These are phyloP conservation scores for Drosophila melanica DNA, from an alignment of 1,140 invertebrate genomes.

Conservation along the genomic window DNA sequence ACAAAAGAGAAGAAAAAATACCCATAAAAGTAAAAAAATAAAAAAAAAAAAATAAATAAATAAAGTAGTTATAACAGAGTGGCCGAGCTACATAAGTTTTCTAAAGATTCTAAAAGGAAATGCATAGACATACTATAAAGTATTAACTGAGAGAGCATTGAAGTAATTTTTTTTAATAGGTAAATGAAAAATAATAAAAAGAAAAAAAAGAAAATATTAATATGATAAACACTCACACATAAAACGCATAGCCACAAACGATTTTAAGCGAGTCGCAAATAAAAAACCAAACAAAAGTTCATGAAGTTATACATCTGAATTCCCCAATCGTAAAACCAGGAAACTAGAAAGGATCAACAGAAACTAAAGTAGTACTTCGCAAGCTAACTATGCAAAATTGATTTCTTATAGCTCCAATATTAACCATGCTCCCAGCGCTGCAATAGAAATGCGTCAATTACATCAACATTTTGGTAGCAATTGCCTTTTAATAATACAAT, in stretches of 20 bases:
- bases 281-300: conserved; percentile 25
- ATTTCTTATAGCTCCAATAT: neutral
- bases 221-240: neutral
- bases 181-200: conserved; percentile 16
- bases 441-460: conserved; percentile 25
- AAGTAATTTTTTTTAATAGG: conserved; percentile 59
- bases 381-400: neutral
- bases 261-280: conserved; percentile 49
- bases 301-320: conserved; percentile 33
- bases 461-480: neutral
- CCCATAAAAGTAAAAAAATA: conserved; percentile 18
- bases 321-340: conserved; percentile 39
- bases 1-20: conserved; percentile 31
- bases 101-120: conserved; percentile 78
- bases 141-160: conserved; percentile 73
- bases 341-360: conserved; percentile 55
- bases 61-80: conserved; percentile 68
- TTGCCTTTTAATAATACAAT: neutral
- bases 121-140: conserved; percentile 67
- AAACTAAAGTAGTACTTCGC: neutral
- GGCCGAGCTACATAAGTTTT: conserved; percentile 78
- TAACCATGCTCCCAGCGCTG: neutral
- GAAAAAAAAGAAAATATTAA: conserved; percentile 27
- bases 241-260: conserved; percentile 37
- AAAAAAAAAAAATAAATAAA: conserved; percentile 20